Evolutionary conservation across 2,888 invertebrate genomes (phyloP).

Genomic region (Subacronicta megacephala): DNA sequence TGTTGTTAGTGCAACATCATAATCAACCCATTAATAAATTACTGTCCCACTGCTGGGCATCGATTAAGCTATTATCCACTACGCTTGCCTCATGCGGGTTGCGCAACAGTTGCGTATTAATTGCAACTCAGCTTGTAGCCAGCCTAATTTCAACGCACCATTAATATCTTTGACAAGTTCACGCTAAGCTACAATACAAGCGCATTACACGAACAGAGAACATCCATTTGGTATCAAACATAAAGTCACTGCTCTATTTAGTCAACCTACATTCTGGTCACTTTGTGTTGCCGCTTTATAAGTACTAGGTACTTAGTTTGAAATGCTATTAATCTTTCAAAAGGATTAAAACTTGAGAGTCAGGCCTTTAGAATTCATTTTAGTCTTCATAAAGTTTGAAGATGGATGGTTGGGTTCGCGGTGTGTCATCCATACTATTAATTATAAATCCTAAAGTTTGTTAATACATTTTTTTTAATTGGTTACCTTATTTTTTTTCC

Average conservation of each 20-base stretch:
- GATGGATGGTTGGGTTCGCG: slow-evolving; percentile 13
- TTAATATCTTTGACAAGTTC: slow-evolving; percentile 27
- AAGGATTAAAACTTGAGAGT: slow-evolving; percentile 30
- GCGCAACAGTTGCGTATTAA: not conserved
- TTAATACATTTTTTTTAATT: too few species aligned
- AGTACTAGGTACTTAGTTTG: too few species aligned
- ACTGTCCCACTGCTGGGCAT: too few species aligned
- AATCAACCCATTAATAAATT: too few species aligned
- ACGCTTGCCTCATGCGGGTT: too few species aligned
- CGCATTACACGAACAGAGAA: slow-evolving; percentile 59
- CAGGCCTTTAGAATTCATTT: slow-evolving; percentile 41
- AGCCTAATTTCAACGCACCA: slow-evolving; percentile 23
- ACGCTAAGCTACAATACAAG: slow-evolving; percentile 39
- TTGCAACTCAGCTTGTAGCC: not conserved
- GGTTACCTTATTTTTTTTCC: too few species aligned
- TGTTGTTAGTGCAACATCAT: too few species aligned
- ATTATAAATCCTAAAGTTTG: too few species aligned
- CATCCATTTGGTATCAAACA: slow-evolving; percentile 55
- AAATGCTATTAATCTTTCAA: slow-evolving; percentile 39
- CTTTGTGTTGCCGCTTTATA: slow-evolving; percentile 27
- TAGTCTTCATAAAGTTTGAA: slow-evolving; percentile 18
- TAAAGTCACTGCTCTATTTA: slow-evolving; percentile 30
- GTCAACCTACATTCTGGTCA: slow-evolving; percentile 15
- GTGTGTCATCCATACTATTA: not conserved
- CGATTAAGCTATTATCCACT: too few species aligned